Evolutionary conservation across 2,888 invertebrate genomes (phyloP), one percentile per base, ranked within the genome.

Genomic region (Keiferia lycopersicella): DNA sequence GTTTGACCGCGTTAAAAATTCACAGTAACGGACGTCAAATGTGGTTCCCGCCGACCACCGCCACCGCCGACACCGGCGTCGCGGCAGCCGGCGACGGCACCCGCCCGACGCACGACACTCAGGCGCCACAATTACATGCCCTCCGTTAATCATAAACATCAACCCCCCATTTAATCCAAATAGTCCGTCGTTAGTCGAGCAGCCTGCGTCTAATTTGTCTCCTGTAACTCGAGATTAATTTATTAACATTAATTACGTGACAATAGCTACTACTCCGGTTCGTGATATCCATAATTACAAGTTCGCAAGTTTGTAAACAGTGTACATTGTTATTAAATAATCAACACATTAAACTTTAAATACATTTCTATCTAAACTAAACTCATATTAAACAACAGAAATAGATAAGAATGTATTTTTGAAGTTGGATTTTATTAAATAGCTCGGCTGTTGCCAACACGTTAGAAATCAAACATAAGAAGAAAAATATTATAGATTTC

Each of bases 111-210:
- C 72, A 81, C 88, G 90, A 81, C 90, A 79, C 81, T 71, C 83
- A 77, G 91, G 89, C 91, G 90, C 91, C 91, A 84, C 87, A 88
- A 89, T 89, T 89, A 90, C 83, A 83, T 84, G 79, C 81, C 86
- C 85, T 82, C 87, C 89, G 91, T 91, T 89, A 91, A 91, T 91
- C 91, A 91, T 91, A 91, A 91, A 90, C 91, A 91, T 89, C 89
- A 88, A 87, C 88, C 88, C 90, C 90, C 91, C 89, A 91, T 91
- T 91, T 91, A 91, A 90, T 88, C 87, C 88, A 87, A 91, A 91
- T 91, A 88, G 91, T 90, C 88, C 84, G 88, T 91, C 91, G 88
- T 91, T 91, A 91, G 89, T 82, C 82, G 88, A 87, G 87, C 91
- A 90, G 87, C 84, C 85, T 88, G 90, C 83, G 88, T 89, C 89